A percentile compares a stretch with the other conserved stretches of the same genome.
Evolutionary conservation across 2,113 vertebrate genomes (phyloP).

Genomic region (Vidua chalybeata): DNA sequence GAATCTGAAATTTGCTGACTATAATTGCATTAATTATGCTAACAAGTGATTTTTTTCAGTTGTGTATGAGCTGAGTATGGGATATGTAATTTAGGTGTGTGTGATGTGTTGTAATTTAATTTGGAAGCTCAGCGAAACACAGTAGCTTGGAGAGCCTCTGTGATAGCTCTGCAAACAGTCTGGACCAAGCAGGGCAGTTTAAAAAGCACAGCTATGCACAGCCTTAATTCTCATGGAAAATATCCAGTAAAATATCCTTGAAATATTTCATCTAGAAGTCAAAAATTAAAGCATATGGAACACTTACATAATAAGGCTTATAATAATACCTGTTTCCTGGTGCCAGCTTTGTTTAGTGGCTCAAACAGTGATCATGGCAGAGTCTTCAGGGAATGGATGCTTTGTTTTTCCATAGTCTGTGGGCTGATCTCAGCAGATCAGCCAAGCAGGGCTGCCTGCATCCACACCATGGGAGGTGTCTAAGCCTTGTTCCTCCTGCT

Average conservation of each 20-base stretch:
- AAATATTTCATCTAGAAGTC: background rate
- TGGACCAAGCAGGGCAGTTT: background rate
- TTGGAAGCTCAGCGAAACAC: background rate
- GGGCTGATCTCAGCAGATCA: background rate
- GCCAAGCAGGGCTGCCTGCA: background rate
- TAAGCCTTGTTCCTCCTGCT: background rate
- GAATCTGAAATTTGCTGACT: conserved; percentile 12
- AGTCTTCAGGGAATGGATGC: background rate
- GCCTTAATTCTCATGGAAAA: background rate
- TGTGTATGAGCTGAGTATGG: background rate
- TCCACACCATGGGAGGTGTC: accelerated
- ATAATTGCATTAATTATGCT: conserved; percentile 23
- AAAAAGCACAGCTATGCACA: background rate
- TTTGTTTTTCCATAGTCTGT: background rate
- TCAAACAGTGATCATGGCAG: background rate
- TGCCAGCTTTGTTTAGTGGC: background rate
- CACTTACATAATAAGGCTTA: background rate
- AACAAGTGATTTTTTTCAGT: background rate
- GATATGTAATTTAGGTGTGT: background rate
- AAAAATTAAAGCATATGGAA: conserved; percentile 11
- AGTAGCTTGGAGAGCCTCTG: background rate
- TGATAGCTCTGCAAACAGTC: background rate
- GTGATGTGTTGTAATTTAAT: background rate
- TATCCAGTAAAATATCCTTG: background rate
- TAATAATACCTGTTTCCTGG: background rate